Conservation (phyloP, 2,113 vertebrate genomes). For the Actinemys pallida region DNA sequence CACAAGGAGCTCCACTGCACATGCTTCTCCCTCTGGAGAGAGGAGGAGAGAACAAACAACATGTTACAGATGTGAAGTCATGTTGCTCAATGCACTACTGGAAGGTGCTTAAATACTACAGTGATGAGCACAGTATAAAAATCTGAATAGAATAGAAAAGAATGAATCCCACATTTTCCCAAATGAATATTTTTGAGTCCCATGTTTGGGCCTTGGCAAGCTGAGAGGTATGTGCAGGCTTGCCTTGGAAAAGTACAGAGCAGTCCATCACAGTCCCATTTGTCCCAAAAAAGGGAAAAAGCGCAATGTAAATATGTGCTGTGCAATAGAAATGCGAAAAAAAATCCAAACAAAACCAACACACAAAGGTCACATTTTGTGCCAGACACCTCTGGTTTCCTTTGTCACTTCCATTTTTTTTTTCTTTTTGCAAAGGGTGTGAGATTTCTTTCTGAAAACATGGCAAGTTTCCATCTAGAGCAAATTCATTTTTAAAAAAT, state of each 20-base stretch:
- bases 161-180: background rate
- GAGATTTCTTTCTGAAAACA: background rate
- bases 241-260: background rate
- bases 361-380: background rate
- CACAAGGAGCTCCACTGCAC: background rate
- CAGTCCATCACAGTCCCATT: background rate
- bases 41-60: background rate
- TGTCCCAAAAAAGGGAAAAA: background rate
- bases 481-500: slow-evolving; percentile 2
- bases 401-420: background rate
- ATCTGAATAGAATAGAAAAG: background rate
- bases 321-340: background rate
- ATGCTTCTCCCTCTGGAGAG: background rate
- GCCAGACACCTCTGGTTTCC: slow-evolving; percentile 5
- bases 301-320: background rate
- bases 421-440: slow-evolving; percentile 1
- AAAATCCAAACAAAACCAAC: slow-evolving; percentile 9
- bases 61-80: background rate
- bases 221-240: background rate
- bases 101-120: background rate
- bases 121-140: background rate
- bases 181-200: background rate
- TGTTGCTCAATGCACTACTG: background rate
- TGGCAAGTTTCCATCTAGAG: background rate
- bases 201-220: background rate